Conservation (phyloP, 2,888 invertebrate genomes). For the Stenotaenia linearis region DNA sequence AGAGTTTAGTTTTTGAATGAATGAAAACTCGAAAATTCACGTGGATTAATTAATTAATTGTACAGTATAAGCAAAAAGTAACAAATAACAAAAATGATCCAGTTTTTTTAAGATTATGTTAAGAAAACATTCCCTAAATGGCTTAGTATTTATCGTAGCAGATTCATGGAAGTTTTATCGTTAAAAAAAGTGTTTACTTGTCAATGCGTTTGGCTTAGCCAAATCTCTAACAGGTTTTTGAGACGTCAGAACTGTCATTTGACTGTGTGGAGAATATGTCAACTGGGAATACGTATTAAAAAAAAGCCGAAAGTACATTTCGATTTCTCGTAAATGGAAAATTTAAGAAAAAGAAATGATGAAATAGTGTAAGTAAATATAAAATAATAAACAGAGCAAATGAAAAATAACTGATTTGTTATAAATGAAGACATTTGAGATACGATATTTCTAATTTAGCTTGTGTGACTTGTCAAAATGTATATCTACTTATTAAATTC, state of each 20-base stretch:
- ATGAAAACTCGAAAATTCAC: conserved; percentile 1
- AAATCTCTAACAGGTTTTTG: background rate
- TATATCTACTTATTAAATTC: background rate
- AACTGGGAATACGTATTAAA: background rate
- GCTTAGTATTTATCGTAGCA: conserved; percentile 27
- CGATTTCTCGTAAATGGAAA: background rate
- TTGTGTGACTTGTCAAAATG: background rate
- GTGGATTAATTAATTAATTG: background rate
- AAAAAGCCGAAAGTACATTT: background rate
- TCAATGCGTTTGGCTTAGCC: background rate
- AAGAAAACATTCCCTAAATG: background rate
- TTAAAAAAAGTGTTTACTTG: background rate
- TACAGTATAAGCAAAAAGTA: background rate
- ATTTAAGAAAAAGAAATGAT: background rate
- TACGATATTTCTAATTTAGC: background rate
- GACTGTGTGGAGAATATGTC: background rate
- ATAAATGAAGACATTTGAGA: background rate
- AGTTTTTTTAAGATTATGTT: background rate
- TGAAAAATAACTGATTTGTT: background rate
- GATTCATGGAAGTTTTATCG: background rate
- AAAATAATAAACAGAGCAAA: background rate
- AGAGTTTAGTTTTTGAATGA: background rate
- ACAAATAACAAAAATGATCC: background rate
- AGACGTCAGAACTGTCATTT: background rate
- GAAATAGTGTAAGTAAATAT: background rate